Base-by-base conservation (phyloP, 1,140 invertebrate species). In the Panagrolaimus sp. region DNA sequence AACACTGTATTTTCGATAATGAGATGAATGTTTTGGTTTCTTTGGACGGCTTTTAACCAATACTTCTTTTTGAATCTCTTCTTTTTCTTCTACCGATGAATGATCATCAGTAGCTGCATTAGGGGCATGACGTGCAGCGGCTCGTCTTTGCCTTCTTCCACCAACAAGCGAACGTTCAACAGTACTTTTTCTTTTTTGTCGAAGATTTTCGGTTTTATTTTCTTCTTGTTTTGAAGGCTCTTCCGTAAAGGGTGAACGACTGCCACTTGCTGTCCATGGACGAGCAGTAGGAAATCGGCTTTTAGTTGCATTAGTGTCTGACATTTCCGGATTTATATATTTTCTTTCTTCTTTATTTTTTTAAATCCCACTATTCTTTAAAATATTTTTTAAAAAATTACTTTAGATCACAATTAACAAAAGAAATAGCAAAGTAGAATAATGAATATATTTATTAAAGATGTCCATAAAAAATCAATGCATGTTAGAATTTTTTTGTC, bases 251-350 rank as follows among this genome's bases (percentile, higher is more conserved):
- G 51, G 51, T 27, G 51, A 57, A 57, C 51, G 51, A 27, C 51
- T 27, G 20, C 9, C 20, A 16, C 51, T 57, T 57, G 51, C 51
- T 27, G 51, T 57, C 51, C 51, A 57, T 57, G 51, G 51, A 20
- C 51, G 51, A 20, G 51, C n/a, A 20, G 2, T 11, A 27, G 27
- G 51, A 20, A 27, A 20, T 20, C 51, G 51, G 27, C 51, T 25
- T 20, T 57, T 20, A 27, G 51, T 11, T 14, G 27, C 51, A 27
- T 20, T 57, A 11, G 51, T 57, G 51, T 27, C 51, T 11, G 51
- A 11, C 51, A 57, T 57, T 57, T 57, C 51, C 51, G 51, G 51
- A 57, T 57, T 57, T 57, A 57, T 20, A 27, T 27, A 20, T 57
- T 57, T 5, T 25, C n/a, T 25, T 27, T n/a, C n/a, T n/a, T n/a